Conservation (phyloP, 2,797 vertebrate genomes). For the Premnoplex brunnescens region DNA sequence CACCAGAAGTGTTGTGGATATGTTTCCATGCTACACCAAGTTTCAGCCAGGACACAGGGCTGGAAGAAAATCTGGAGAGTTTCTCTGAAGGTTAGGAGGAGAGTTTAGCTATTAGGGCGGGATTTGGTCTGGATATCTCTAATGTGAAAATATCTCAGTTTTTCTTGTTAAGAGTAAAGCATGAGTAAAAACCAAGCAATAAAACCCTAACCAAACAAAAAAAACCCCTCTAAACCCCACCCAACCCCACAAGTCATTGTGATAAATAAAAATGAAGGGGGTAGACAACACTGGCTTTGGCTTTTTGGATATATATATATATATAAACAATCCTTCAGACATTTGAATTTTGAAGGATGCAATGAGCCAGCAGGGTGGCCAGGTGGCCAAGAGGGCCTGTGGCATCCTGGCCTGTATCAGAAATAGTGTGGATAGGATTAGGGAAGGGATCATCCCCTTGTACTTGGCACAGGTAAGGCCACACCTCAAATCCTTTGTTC, state of each 20-base stretch:
- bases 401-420: background rate
- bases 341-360: background rate
- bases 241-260: background rate
- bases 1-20: background rate
- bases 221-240: background rate
- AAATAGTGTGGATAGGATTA: background rate
- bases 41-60: background rate
- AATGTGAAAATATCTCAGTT: background rate
- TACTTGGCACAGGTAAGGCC: background rate
- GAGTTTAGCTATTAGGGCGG: background rate
- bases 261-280: background rate
- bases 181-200: background rate
- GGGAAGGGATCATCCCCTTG: background rate
- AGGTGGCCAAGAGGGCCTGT: background rate
- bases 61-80: background rate
- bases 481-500: background rate
- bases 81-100: background rate
- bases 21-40: background rate
- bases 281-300: fast-evolving
- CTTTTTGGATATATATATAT: background rate
- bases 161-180: background rate
- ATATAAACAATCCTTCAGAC: background rate
- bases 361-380: background rate
- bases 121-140: background rate
- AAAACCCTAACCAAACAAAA: background rate